Evolutionary conservation across 2,113 vertebrate genomes (phyloP), one percentile per base, ranked within the genome.

Genomic region (Nibea albiflora): DNA sequence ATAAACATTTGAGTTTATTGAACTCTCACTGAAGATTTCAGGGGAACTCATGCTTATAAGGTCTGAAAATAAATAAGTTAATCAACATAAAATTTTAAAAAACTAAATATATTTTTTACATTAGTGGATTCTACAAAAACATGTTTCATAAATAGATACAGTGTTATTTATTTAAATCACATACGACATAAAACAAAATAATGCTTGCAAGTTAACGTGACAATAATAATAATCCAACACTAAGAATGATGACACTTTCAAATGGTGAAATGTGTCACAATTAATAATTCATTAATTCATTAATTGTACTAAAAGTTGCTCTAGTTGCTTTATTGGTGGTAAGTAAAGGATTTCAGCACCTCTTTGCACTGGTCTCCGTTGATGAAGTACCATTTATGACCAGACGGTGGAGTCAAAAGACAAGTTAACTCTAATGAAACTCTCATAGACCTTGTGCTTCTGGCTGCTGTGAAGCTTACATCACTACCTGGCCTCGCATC

Each of bases 321-420:
- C 31, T 35, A 35, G 31, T 35, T 31, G 31, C 31, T 31, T 31
- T 35, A 35, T 35, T 8, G 35, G 35, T 26, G 6, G 9, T n/a
- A 39, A 39, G 35, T 39, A 39, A 16, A 12, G 35, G 2, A 39
- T 20, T 12, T 4, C 31, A 11, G 3, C 26, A 11, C 22, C n/a
- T 44, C 20, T 1, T 3, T 39, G 6, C 12, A 2, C 15, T 10
- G 22, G 3, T 10, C 24, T n/a, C 10, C 15, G 3, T 12, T 63
- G 19, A 20, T 76, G 81, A 64, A 85, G 16, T 84, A 73, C 74
- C 39, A 46, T 1, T 5, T n/a, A 5, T 76, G 61, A 67, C 88
- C 94, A 92, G 64, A 16, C 67, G 93, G 28, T 73, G 92, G 92
- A 82, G 85, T 75, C 85, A 92, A 80, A 83, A 15, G 24, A 76